Conservation (phyloP, 1,140 invertebrate genomes). For the Bradynema listronoti region DNA sequence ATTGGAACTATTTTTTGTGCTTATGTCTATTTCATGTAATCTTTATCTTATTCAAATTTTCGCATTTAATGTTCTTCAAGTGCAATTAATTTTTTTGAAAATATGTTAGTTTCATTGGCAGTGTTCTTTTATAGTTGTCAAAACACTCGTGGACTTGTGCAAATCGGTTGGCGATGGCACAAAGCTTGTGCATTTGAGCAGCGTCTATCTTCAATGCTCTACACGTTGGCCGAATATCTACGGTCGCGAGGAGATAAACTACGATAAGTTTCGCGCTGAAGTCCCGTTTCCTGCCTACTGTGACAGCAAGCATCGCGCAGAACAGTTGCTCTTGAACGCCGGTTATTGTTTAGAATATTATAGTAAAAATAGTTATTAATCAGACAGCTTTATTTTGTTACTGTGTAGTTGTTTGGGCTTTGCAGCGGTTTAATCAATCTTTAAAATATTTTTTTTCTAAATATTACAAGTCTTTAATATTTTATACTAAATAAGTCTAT, state of each 20-base stretch:
- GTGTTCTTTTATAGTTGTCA: slow-evolving; percentile 25
- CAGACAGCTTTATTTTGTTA: too few relatives aligned
- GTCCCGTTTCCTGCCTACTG: slow-evolving; percentile 39
- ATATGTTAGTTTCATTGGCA: background rate
- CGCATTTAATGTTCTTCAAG: background rate
- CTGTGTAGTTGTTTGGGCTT: too few relatives aligned
- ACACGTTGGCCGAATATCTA: slow-evolving; percentile 36
- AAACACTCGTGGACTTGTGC: slow-evolving; percentile 15
- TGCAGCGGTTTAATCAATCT: too few relatives aligned
- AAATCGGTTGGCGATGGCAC: background rate
- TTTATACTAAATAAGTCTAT: too few relatives aligned
- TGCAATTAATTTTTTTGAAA: background rate
- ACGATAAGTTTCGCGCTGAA: slow-evolving; percentile 7
- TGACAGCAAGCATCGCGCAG: slow-evolving; percentile 30
- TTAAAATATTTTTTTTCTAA: too few relatives aligned
- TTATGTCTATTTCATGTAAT: background rate
- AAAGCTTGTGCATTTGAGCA: slow-evolving; percentile 30
- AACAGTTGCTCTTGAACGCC: slow-evolving; percentile 21
- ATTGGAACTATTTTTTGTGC: slow-evolving; percentile 11
- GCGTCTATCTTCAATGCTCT: slow-evolving; percentile 37
- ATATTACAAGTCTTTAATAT: too few relatives aligned
- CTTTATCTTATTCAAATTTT: background rate
- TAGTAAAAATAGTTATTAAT: background rate
- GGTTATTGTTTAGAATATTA: slow-evolving; percentile 1
- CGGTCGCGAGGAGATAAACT: slow-evolving; percentile 23